A percentile compares a stretch with the other conserved stretches of the same genome.
These are phyloP conservation scores for Sebastes taczanowskii DNA, from an alignment of 2,797 vertebrate genomes.

Conservation along the genomic window DNA sequence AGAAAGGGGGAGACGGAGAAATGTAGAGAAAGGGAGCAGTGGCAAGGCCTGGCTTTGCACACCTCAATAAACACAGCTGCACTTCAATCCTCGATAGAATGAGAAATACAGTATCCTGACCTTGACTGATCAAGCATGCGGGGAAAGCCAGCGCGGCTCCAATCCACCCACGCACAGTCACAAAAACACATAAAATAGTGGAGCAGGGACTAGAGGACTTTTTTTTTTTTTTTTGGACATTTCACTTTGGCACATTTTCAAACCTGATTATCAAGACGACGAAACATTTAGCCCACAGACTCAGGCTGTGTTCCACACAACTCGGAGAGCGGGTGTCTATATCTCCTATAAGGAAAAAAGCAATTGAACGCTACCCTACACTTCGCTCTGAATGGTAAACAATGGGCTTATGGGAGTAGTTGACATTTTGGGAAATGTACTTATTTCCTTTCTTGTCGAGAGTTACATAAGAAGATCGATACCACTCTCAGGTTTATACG, in stretches of 20 bases:
- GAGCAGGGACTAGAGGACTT: constrained; percentile 1
- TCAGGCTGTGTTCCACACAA: background rate
- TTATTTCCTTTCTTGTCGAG: background rate
- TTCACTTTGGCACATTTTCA: constrained; percentile 26
- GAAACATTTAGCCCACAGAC: constrained; percentile 2
- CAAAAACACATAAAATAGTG: constrained; percentile 22
- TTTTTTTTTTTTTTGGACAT: background rate
- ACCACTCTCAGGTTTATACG: background rate
- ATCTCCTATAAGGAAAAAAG: background rate
- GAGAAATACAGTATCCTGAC: constrained; percentile 63
- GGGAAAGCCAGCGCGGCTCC: constrained; percentile 24
- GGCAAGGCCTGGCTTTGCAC: constrained; percentile 37
- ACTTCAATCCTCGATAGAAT: constrained; percentile 52
- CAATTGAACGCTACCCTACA: background rate
- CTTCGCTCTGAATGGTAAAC: background rate
- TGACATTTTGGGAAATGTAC: background rate
- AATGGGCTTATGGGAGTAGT: background rate
- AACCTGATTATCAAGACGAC: constrained; percentile 20
- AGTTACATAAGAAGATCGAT: background rate
- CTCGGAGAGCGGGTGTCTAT: background rate
- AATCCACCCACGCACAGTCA: constrained; percentile 29
- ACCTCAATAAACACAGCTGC: constrained; percentile 52
- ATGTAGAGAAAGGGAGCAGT: constrained; percentile 23
- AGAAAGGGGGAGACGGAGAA: constrained; percentile 17
- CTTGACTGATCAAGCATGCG: constrained; percentile 54